Conservation (phyloP, 1,140 invertebrate genomes). For the Plodia interpunctella region DNA sequence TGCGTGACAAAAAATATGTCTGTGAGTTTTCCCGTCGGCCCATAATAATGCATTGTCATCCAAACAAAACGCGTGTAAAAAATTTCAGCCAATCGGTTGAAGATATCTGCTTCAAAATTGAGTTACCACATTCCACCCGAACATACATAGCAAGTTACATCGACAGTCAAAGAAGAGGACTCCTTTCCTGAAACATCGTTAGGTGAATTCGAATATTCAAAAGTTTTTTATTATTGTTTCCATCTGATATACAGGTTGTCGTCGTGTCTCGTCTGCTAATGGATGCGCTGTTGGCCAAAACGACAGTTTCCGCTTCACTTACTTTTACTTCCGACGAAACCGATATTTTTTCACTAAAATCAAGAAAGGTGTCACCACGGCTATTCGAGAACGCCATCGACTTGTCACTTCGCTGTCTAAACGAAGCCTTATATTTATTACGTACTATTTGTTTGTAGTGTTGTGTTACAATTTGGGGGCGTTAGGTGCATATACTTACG, state of each 20-base stretch:
- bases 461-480: neutral
- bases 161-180: too few species aligned
- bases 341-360: conserved; percentile 62
- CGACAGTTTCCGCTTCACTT: conserved; percentile 63
- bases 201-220: too few species aligned
- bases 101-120: too few species aligned
- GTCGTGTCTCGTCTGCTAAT: conserved; percentile 51
- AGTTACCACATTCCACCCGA: too few species aligned
- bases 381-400: conserved; percentile 29
- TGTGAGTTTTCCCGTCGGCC: too few species aligned
- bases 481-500: neutral
- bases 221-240: neutral
- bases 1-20: too few species aligned
- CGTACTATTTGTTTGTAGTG: neutral
- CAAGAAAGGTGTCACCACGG: conserved; percentile 40
- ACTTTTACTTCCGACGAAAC: conserved; percentile 61
- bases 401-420: conserved; percentile 23
- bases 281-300: conserved; percentile 44
- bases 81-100: too few species aligned
- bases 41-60: too few species aligned
- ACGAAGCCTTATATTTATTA: conserved; percentile 34
- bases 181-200: too few species aligned
- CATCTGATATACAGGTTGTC: conserved; percentile 7
- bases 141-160: too few species aligned
- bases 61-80: too few species aligned